Percentiles rank a stretch among this genome's conserved stretches.
Conservation (phyloP, 2,888 invertebrate species). For the Drosophila gaucha region DNA sequence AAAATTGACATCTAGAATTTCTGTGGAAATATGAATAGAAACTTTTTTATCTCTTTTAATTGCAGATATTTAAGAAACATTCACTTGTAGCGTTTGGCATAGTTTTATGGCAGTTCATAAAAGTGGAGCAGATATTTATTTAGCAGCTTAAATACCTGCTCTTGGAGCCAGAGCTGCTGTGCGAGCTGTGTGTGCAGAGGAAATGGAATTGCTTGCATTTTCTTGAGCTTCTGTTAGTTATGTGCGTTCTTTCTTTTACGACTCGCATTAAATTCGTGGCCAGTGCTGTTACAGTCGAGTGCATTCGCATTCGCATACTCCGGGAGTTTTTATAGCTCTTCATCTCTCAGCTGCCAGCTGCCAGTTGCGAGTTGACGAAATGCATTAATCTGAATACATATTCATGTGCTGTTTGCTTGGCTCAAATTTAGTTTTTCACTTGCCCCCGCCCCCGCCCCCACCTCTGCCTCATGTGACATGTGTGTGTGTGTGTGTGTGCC, state of each 20-base stretch:
- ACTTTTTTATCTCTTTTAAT: background rate
- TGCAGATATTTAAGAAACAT: too few species aligned
- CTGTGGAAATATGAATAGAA: background rate
- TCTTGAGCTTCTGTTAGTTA: constrained; percentile 5
- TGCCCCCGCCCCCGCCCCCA: too few species aligned
- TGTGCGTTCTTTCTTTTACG: constrained; percentile 21
- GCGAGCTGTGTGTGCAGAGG: constrained; percentile 8
- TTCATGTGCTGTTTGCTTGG: constrained; percentile 32
- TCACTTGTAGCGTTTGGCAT: too few species aligned
- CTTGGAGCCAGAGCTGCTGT: background rate
- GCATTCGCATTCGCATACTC: constrained; percentile 6
- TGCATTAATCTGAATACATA: constrained; percentile 63
- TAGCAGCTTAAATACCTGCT: background rate
- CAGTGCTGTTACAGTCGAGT: constrained; percentile 5
- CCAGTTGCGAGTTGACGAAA: constrained; percentile 47
- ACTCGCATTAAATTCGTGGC: constrained; percentile 9
- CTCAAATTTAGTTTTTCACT: constrained; percentile 20
- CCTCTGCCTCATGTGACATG: constrained; percentile 14
- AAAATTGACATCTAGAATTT: background rate
- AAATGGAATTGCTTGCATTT: constrained; percentile 8
- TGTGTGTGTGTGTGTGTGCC: constrained; percentile 5
- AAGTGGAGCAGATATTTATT: background rate
- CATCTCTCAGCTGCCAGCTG: constrained; percentile 12
- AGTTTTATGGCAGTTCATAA: background rate
- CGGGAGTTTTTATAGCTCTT: constrained; percentile 15